These are phyloP conservation scores for Phalloptychus januarius DNA, from an alignment of 2,797 vertebrate genomes.

Conservation along the genomic window DNA sequence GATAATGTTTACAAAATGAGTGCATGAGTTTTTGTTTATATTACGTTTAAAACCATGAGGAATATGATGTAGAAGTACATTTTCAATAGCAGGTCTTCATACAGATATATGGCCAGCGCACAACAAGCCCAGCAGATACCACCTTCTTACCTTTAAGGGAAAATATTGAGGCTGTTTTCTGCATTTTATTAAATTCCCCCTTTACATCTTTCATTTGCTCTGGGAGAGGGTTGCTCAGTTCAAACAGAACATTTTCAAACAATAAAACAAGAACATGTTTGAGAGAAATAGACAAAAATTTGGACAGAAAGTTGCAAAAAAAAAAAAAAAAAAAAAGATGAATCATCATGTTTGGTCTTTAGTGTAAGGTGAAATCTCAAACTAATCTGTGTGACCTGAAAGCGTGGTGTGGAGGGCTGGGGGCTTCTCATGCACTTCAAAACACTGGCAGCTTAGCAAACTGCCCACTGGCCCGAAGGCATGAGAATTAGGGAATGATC, in stretches of 20 bases:
- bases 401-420: not conserved
- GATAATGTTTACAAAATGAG: not conserved
- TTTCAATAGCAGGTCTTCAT: not conserved
- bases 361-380: constrained; percentile 19
- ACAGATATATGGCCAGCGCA: not conserved
- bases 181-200: not conserved
- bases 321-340: constrained; percentile 3
- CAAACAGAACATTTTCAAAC: not conserved
- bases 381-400: not conserved
- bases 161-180: not conserved
- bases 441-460: constrained; percentile 57
- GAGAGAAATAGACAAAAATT: not conserved
- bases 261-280: not conserved
- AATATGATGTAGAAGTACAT: not conserved
- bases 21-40: not conserved
- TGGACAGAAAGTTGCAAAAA: not conserved
- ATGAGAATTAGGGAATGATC: constrained; percentile 62
- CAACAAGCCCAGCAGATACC: not conserved
- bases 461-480: constrained; percentile 52
- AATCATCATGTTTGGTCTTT: constrained; percentile 10
- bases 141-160: not conserved
- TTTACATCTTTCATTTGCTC: not conserved
- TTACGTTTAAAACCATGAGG: not conserved
- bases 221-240: no score
- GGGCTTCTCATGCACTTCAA: constrained; percentile 46